These are phyloP conservation scores for Junonia oenone DNA, from an alignment of 2,888 invertebrate genomes.

Conservation along the genomic window DNA sequence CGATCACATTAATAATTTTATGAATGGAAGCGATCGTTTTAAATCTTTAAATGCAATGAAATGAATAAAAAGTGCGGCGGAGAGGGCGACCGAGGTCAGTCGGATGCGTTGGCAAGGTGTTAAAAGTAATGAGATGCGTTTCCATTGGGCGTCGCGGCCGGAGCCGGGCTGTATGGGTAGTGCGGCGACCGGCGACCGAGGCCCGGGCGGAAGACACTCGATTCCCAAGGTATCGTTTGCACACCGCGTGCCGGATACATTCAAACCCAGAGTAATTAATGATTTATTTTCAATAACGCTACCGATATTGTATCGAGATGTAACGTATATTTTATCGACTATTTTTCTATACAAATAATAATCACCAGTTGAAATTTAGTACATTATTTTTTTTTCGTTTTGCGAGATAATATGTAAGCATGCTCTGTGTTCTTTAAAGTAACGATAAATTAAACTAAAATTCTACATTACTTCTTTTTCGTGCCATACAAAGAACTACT, in stretches of 20 bases:
- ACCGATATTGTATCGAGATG: constrained; percentile 2
- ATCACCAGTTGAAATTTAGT: not conserved
- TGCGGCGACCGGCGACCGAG: constrained; percentile 39
- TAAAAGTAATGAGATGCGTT: constrained; percentile 48
- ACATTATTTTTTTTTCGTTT: no score
- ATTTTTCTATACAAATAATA: not conserved
- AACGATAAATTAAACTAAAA: no score
- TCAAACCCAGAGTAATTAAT: constrained; percentile 32
- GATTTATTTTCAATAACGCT: constrained; percentile 17
- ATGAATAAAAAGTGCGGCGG: constrained; percentile 62
- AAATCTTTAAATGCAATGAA: constrained; percentile 65
- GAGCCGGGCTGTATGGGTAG: constrained; percentile 36
- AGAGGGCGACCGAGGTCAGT: constrained; percentile 60
- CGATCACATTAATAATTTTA: constrained; percentile 80
- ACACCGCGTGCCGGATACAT: constrained; percentile 62
- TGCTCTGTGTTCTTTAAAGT: no score
- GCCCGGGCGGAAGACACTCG: constrained; percentile 54
- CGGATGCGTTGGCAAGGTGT: constrained; percentile 51
- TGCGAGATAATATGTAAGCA: no score
- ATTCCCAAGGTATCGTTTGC: constrained; percentile 77
- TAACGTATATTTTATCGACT: constrained; percentile 10
- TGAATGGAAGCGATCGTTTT: constrained; percentile 76
- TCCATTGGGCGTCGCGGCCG: constrained; percentile 34
- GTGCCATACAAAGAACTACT: no score
- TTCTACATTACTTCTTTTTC: no score